A percentile compares a stretch with the other conserved stretches of the same genome.
phyloP scores from a whole-genome alignment of 2,797 vertebrate species.

The Cuculus canorus region DNA sequence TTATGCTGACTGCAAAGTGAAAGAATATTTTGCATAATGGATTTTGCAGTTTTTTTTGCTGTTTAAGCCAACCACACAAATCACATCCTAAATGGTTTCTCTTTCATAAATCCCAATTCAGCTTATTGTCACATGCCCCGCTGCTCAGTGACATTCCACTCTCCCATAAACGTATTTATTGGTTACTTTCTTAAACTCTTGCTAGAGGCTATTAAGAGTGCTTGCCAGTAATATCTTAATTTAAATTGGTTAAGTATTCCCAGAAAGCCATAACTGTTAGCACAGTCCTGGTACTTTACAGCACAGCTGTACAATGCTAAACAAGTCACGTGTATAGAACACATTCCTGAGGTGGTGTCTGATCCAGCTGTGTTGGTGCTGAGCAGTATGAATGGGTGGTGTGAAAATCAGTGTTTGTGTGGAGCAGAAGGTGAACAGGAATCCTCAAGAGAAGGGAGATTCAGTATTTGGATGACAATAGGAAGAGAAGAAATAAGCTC shows the following conservation, averaged over 20 bases:
- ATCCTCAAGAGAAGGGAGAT: not conserved
- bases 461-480: not conserved
- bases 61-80: not conserved
- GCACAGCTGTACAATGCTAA: not conserved
- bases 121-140: not conserved
- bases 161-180: not conserved
- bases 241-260: not conserved
- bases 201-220: not conserved
- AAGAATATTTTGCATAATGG: conserved; percentile 35
- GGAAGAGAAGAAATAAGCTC: not conserved
- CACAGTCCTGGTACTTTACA: not conserved
- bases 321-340: not conserved
- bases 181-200: not conserved
- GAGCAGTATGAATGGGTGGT: not conserved
- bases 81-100: not conserved
- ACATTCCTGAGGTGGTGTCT: not conserved
- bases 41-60: not conserved
- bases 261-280: not conserved
- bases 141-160: not conserved
- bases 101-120: not conserved
- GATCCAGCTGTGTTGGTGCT: not conserved
- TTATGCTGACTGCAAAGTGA: conserved; percentile 1
- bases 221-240: not conserved
- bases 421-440: not conserved
- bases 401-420: not conserved